A percentile compares a stretch with the other conserved stretches of the same genome.
Evolutionary conservation across 2,797 vertebrate genomes (phyloP).

Genomic region (Rhinophrynus dorsalis): DNA sequence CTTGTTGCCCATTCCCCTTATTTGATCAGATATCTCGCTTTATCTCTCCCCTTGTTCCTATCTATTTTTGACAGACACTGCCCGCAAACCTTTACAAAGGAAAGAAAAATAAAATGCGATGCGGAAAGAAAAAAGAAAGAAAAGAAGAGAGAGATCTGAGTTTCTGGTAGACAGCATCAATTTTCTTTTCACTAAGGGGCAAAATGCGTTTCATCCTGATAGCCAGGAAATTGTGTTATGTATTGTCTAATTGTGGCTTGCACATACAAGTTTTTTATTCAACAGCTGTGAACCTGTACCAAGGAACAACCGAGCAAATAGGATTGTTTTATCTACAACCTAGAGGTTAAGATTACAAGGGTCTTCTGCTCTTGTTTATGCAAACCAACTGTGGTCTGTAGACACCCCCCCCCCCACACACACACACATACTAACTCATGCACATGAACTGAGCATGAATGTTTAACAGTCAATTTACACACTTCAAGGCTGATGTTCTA

Average conservation of each 20-base stretch:
- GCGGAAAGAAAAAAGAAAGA: background rate
- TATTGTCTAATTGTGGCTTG: slow-evolving; percentile 2
- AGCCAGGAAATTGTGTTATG: background rate
- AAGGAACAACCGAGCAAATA: too few species aligned
- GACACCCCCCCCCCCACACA: too few species aligned
- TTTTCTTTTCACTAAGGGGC: slow-evolving; percentile 21
- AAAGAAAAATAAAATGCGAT: background rate
- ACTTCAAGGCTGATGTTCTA: too few species aligned
- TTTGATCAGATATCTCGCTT: slow-evolving; percentile 38
- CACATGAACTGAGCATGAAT: too few species aligned
- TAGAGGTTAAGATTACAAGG: too few species aligned
- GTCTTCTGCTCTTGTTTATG: too few species aligned
- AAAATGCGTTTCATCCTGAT: slow-evolving; percentile 3
- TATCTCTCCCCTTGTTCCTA: slow-evolving; percentile 34
- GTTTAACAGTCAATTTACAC: too few species aligned
- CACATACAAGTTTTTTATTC: background rate
- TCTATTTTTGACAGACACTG: slow-evolving; percentile 42
- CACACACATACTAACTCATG: too few species aligned
- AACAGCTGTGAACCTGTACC: background rate
- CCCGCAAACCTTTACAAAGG: slow-evolving; percentile 27
- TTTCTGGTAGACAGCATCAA: slow-evolving; percentile 4
- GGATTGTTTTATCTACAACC: too few species aligned
- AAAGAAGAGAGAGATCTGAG: slow-evolving; percentile 6
- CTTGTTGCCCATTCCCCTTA: slow-evolving; percentile 12
- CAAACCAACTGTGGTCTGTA: too few species aligned